Conservation (phyloP, 2,888 invertebrate species). For the Dryocosmus kuriphilus region DNA sequence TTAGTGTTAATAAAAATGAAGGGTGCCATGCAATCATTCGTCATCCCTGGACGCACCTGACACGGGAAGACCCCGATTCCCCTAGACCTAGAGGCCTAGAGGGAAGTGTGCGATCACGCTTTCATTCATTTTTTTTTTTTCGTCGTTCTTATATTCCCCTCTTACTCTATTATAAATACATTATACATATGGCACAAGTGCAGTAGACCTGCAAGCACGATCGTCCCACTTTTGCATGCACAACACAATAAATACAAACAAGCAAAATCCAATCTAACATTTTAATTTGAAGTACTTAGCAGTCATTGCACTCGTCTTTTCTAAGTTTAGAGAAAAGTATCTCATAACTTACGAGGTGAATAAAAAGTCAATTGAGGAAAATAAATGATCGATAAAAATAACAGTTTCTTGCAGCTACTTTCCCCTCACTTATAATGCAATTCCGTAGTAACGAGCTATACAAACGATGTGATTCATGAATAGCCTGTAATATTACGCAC, state of each 20-base stretch:
- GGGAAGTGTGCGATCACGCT: slow-evolving; percentile 35
- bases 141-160: slow-evolving; percentile 25
- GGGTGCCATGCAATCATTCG: slow-evolving; percentile 36
- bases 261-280: slow-evolving; percentile 6
- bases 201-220: slow-evolving; percentile 40
- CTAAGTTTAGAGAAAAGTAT: neutral
- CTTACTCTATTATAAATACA: slow-evolving; percentile 35
- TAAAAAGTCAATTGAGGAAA: slow-evolving; percentile 10
- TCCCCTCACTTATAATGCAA: slow-evolving; percentile 23
- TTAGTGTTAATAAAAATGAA: neutral
- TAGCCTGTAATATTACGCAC: slow-evolving; percentile 17
- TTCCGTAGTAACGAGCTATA: slow-evolving; percentile 18
- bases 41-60: slow-evolving; percentile 61
- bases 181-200: slow-evolving; percentile 38
- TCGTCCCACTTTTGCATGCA: slow-evolving; percentile 30
- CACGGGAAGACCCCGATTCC: slow-evolving; percentile 61
- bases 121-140: slow-evolving; percentile 40
- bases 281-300: slow-evolving; percentile 2
- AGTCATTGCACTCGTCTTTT: neutral
- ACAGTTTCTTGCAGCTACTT: slow-evolving; percentile 19
- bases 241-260: slow-evolving; percentile 20
- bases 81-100: no score
- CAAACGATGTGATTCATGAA: slow-evolving; percentile 22
- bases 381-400: slow-evolving; percentile 13
- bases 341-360: neutral